Evolutionary conservation across 2,797 vertebrate species (phyloP), one percentile per base, ranked within the genome.

Genomic region (Aldrovandia affinis): DNA sequence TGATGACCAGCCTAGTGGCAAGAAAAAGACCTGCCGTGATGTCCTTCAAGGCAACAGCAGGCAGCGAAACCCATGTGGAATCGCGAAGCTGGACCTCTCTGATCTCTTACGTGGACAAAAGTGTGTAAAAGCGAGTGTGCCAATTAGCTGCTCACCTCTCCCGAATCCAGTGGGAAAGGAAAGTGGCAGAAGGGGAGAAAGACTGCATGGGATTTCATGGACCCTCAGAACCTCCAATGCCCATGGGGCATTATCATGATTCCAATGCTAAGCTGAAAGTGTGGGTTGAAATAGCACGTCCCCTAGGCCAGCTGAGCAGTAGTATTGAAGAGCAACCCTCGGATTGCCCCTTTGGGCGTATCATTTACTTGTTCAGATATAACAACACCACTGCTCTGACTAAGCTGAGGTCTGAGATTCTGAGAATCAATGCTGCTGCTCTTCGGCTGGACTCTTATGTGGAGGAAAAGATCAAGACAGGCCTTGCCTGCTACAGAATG

Each of bases 211-310:
- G 15, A n/a, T 68, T 47, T 36, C 28, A 88, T 18, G 61, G n/a
- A 33, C 63, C 78, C 7, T 77, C 68, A n/a, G 82, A 63, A 0
- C 44, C 70, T 2, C 83, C 86, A 0, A 47, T 96, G 57, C 94
- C 92, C 15, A 68, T 65, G 70, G 96, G 95, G 15, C 89, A 91
- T 90, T 98, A 97, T 83, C 68, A 95, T 0, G 89, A 94, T 3
- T 92, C 95, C 12, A 92, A 93, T 36, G 94, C 96, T 0, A 42
- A 90, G 50, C 94, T 98, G 61, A 96, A 96, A 89, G 91, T 97
- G 15, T 90, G 91, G 78, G 90, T 96, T n/a, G 95, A 96, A 79
- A 87, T 97, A 12, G 89, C 95, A 0, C 89, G 88, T 50, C 94
- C 96, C 0, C 88, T 97, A 73, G 22, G 0, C 33, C 0, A 20